phyloP scores from a whole-genome alignment of 2,888 invertebrate species.

The Patella pellucida region DNA sequence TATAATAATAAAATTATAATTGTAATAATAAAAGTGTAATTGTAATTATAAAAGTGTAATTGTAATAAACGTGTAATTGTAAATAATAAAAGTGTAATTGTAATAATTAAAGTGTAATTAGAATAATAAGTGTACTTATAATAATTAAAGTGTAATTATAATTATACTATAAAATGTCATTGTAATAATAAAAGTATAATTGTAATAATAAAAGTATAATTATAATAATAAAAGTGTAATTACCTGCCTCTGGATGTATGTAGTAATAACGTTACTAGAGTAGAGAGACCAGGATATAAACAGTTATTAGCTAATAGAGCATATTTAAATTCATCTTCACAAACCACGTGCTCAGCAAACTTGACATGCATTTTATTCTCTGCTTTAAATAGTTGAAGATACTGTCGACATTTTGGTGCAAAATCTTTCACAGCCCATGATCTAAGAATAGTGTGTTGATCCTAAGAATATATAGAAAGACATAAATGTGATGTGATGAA shows the following conservation, averaged over 20 bases:
- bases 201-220: too few relatives aligned
- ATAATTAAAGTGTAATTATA: too few relatives aligned
- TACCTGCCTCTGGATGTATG: constrained; percentile 98
- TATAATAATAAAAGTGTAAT: constrained; percentile 71
- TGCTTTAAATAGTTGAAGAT: constrained; percentile 97
- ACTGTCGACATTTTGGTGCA: constrained; percentile 94
- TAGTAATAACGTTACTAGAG: constrained; percentile 91
- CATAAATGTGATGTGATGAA: constrained; percentile 33
- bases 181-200: too few relatives aligned
- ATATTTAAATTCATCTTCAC: constrained; percentile 99
- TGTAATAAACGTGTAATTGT: too few relatives aligned
- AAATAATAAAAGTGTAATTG: too few relatives aligned
- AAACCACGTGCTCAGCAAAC: constrained; percentile 97
- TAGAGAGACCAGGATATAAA: constrained; percentile 97
- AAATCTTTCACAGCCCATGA: constrained; percentile 99
- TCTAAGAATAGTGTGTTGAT: constrained; percentile 82
- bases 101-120: too few relatives aligned
- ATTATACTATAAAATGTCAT: too few relatives aligned
- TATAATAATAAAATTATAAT: too few relatives aligned
- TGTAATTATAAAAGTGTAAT: too few relatives aligned
- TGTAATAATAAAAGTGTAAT: too few relatives aligned
- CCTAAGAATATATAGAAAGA: too few relatives aligned
- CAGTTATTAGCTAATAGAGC: constrained; percentile 98
- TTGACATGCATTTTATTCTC: constrained; percentile 98
- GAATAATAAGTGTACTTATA: too few relatives aligned